phyloP scores from a whole-genome alignment of 2,888 invertebrate species.

The Campopleginae sp. region DNA sequence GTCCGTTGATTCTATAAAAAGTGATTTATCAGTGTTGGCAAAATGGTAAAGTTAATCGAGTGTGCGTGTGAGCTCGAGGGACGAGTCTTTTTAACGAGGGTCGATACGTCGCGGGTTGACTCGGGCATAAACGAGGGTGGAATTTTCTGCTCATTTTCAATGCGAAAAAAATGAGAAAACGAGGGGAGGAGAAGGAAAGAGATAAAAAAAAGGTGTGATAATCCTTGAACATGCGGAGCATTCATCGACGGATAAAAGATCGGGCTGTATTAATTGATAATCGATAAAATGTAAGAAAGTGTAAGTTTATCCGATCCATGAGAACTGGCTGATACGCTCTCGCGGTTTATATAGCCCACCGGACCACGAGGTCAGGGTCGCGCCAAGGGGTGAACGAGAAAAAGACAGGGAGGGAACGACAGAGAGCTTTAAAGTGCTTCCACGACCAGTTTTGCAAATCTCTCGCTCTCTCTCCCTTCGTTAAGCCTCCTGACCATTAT shows the following conservation, averaged over 20 bases:
- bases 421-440: constrained; percentile 76
- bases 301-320: constrained; percentile 11
- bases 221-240: constrained; percentile 12
- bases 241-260: constrained; percentile 38
- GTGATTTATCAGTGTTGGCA: constrained; percentile 66
- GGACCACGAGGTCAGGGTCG: constrained; percentile 76
- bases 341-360: constrained; percentile 41
- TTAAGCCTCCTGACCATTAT: constrained; percentile 53
- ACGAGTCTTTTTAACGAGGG: constrained; percentile 65
- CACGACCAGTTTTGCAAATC: constrained; percentile 70
- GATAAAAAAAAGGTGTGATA: constrained; percentile 26
- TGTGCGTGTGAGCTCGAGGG: constrained; percentile 33
- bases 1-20: constrained; percentile 68
- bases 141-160: constrained; percentile 45
- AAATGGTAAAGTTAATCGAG: constrained; percentile 54
- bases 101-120: constrained; percentile 62
- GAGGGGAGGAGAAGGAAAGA: constrained; percentile 19
- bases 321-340: constrained; percentile 39
- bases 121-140: constrained; percentile 62
- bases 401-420: constrained; percentile 18
- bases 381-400: constrained; percentile 45
- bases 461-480: constrained; percentile 33
- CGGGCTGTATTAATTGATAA: constrained; percentile 15
- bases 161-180: constrained; percentile 30
- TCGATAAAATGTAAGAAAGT: constrained; percentile 54